Percentiles rank a stretch among this genome's conserved stretches.
phyloP scores from a whole-genome alignment of 2,888 invertebrate species.

The Chloroclysta siterata region DNA sequence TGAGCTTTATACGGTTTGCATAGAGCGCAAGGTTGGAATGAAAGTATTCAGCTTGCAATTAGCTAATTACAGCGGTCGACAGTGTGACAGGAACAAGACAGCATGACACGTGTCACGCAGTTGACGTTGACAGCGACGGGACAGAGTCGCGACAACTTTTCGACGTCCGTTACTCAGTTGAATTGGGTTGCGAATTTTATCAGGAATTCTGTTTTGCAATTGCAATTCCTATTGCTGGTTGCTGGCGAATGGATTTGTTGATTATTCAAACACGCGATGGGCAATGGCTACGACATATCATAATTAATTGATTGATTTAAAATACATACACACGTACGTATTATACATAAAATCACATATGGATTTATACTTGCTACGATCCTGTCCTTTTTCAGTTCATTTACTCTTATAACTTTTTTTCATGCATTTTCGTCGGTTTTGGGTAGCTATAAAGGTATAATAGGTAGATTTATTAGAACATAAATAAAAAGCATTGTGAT shows the following conservation, averaged over 20 bases:
- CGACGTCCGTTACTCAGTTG: conserved; percentile 61
- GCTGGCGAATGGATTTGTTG: neutral
- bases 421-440: no score
- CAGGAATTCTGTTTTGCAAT: conserved; percentile 25
- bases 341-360: no score
- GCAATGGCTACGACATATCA: neutral
- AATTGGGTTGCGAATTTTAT: conserved; percentile 29
- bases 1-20: conserved; percentile 24
- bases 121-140: conserved; percentile 50
- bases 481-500: no score
- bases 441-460: no score
- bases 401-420: no score
- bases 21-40: conserved; percentile 24
- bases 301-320: no score
- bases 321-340: no score
- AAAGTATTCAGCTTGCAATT: conserved; percentile 59
- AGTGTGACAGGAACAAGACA: conserved; percentile 46
- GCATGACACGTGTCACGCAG: conserved; percentile 58
- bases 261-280: neutral
- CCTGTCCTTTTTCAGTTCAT: no score
- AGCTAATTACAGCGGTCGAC: conserved; percentile 64
- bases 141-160: conserved; percentile 68
- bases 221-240: neutral
- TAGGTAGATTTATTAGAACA: no score
- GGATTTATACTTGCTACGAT: no score